Evolutionary conservation across 2,797 vertebrate genomes (phyloP).

Genomic region (Platalea minor): DNA sequence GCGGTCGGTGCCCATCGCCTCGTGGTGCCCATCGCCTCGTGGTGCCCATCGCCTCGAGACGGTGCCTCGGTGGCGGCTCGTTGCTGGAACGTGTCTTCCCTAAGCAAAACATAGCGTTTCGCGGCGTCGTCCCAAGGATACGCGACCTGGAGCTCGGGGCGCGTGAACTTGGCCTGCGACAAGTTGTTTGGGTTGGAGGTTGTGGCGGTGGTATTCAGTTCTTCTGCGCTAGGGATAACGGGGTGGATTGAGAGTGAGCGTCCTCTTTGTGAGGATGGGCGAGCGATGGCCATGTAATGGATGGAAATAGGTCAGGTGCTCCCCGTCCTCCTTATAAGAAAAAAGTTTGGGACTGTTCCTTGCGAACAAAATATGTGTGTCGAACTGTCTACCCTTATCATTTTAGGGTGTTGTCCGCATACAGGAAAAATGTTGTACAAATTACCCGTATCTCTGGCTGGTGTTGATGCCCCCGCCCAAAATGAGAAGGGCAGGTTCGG

Average conservation of each 20-base stretch:
- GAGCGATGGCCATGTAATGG: fast-evolving
- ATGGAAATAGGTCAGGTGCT: neutral
- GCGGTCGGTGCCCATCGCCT: fast-evolving
- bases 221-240: fast-evolving
- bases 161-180: neutral
- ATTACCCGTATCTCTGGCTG: neutral
- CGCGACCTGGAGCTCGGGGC: fast-evolving
- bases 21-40: neutral
- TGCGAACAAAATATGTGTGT: fast-evolving
- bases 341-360: neutral
- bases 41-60: neutral
- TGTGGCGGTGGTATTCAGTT: neutral
- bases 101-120: fast-evolving
- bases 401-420: neutral
- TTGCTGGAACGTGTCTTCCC: neutral
- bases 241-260: fast-evolving
- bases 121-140: fast-evolving
- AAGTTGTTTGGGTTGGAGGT: neutral
- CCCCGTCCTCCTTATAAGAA: neutral
- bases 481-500: neutral
- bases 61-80: neutral
- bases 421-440: neutral
- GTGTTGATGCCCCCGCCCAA: conserved; percentile 10
- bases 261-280: neutral
- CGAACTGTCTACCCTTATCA: neutral